These are phyloP conservation scores for Thereva nobilitata DNA, from an alignment of 2,888 invertebrate species.

Conservation along the genomic window DNA sequence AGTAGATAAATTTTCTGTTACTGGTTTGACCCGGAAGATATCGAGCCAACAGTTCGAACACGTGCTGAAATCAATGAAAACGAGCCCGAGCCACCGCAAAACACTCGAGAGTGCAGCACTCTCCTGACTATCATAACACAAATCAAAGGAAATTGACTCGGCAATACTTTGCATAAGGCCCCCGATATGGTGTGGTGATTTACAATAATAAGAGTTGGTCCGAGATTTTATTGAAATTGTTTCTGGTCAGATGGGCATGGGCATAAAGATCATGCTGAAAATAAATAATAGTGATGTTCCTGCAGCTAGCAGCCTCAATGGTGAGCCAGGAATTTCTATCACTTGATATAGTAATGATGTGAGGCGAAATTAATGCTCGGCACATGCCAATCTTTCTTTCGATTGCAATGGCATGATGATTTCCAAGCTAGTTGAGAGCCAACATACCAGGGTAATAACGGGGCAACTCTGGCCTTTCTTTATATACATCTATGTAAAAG, in stretches of 20 bases:
- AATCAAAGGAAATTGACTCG: conserved; percentile 41
- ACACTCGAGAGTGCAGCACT: conserved; percentile 28
- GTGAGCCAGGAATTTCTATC: conserved; percentile 19
- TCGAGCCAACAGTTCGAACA: conserved; percentile 29
- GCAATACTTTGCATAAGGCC: conserved; percentile 39
- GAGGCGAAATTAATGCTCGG: conserved; percentile 15
- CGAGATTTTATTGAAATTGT: conserved; percentile 40
- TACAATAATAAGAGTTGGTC: conserved; percentile 40
- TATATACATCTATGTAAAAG: no score
- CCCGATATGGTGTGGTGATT: conserved; percentile 41
- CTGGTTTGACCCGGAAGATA: conserved; percentile 41
- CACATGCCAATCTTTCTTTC: conserved; percentile 21
- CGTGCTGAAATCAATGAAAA: conserved; percentile 36
- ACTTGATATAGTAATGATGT: conserved; percentile 2
- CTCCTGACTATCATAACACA: conserved; percentile 31
- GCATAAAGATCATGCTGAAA: conserved; percentile 30
- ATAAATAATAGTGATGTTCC: conserved; percentile 22
- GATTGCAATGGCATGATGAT: no score
- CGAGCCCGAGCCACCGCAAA: conserved; percentile 27
- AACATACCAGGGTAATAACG: no score
- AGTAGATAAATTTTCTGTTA: conserved; percentile 41
- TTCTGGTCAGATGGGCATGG: conserved; percentile 34
- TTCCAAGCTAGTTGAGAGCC: no score
- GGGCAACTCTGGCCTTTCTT: no score
- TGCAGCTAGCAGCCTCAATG: not conserved